Conservation (phyloP, 2,888 invertebrate genomes). For the Leptogaster cylindrica region DNA sequence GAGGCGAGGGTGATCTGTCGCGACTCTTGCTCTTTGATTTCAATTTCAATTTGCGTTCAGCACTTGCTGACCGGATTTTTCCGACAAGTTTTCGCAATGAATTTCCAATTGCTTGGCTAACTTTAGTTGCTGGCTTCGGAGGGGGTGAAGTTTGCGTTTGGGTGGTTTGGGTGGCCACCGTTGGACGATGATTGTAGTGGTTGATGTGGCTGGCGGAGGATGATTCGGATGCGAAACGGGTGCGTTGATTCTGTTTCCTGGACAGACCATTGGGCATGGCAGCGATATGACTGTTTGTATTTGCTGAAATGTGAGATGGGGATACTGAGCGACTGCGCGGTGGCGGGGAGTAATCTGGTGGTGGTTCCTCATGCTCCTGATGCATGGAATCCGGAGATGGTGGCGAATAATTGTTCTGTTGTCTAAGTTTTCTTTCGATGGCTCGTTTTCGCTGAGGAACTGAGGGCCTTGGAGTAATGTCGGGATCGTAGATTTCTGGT, state of each 20-base stretch:
- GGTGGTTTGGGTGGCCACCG: conserved; percentile 54
- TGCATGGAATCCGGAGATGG: conserved; percentile 61
- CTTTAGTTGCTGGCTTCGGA: conserved; percentile 60
- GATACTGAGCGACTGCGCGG: conserved; percentile 60
- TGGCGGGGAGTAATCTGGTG: conserved; percentile 75
- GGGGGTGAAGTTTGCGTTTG: conserved; percentile 61
- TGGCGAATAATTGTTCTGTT: conserved; percentile 54
- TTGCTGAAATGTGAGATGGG: conserved; percentile 55
- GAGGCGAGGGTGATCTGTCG: conserved; percentile 65
- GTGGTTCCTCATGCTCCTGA: conserved; percentile 66
- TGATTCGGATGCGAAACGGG: conserved; percentile 69
- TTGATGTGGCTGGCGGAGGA: conserved; percentile 49
- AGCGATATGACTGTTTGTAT: conserved; percentile 55
- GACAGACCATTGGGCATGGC: conserved; percentile 60
- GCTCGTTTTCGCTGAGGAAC: conserved; percentile 73
- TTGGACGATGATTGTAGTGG: conserved; percentile 47
- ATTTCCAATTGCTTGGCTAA: conserved; percentile 74
- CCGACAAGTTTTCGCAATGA: conserved; percentile 83
- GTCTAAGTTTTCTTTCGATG: conserved; percentile 65
- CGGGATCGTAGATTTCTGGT: conserved; percentile 47
- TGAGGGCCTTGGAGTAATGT: conserved; percentile 63
- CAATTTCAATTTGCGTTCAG: conserved; percentile 70
- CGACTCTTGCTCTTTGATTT: conserved; percentile 63
- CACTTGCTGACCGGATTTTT: conserved; percentile 79
- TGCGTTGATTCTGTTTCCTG: conserved; percentile 73